Evolutionary conservation across 2,797 vertebrate species (phyloP), one percentile per base, ranked within the genome.

Genomic region (Poecile montanus): DNA sequence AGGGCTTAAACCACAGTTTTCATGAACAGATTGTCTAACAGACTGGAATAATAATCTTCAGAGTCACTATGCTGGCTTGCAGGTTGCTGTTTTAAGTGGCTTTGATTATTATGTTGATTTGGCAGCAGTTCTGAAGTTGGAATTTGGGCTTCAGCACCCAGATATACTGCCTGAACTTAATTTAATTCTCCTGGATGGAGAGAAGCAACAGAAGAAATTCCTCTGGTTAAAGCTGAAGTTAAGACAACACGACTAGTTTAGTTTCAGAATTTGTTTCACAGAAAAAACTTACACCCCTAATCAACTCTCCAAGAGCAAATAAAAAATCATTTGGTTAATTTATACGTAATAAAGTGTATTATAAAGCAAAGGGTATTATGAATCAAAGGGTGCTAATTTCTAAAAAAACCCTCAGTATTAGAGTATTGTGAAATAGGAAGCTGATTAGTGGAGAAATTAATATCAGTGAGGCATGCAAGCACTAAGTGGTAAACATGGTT

Each of bases 101-200:
- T 96, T 97, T 96, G 93, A 94, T 97, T 97, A 94, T 96, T 95
- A 93, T 79, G 78, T 83, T 93, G 87, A 93, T 95, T 96, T 97
- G 95, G 95, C 92, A 94, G 75, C 34, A 92, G 32, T 89, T 89
- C 79, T 96, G 85, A 94, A 93, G 96, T 54, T 88, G 58, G 75
- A 95, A 68, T 93, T 95, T 96, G 86, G 77, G 26, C 68, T 92
- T 88, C 16, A 2, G 77, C 94, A 82, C 32, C 32, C 74, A 95
- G 47, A 78, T 95, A 45, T 44, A 91, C 58, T 89, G 83, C 88
- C 77, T 94, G 56, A 93, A 23, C 23, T 56, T 89, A 93, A 91
- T 88, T 91, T 77, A 95, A 80, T 94, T 90, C 56, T 88, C 32
- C 50, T 91, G 63, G 29, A 65, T 85, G 30, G 29, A 60, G 32